phyloP scores from a whole-genome alignment of 2,797 vertebrate genomes.

The Gorsachius magnificus region DNA sequence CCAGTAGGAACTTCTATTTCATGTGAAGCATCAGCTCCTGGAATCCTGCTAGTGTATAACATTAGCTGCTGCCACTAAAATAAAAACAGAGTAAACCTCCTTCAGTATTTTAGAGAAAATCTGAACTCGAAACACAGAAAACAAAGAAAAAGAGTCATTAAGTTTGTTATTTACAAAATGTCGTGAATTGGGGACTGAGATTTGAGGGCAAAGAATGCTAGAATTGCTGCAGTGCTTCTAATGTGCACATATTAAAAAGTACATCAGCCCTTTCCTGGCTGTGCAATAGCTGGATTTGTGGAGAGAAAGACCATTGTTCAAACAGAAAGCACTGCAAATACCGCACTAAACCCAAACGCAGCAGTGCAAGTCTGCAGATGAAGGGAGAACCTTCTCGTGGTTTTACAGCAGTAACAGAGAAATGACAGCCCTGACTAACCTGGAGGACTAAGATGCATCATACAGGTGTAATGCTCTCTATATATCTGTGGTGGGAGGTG shows the following conservation, averaged over 20 bases:
- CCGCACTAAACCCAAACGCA: conserved; percentile 14
- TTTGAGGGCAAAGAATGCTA: neutral
- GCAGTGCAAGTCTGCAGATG: neutral
- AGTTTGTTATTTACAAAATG: neutral
- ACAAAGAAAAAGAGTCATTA: neutral
- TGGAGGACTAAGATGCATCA: neutral
- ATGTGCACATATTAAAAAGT: neutral
- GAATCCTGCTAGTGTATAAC: neutral
- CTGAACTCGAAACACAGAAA: neutral
- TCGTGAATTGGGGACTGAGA: neutral
- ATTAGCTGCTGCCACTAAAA: neutral
- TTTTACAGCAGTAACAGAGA: neutral
- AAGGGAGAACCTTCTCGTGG: conserved; percentile 39
- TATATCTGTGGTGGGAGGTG: neutral
- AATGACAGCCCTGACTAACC: neutral
- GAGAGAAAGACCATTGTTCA: conserved; percentile 50
- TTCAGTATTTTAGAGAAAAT: neutral
- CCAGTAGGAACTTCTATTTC: neutral
- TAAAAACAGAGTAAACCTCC: neutral
- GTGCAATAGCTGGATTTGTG: conserved; percentile 54
- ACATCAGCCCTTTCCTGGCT: conserved; percentile 40
- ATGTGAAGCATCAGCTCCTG: neutral
- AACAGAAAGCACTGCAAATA: conserved; percentile 61
- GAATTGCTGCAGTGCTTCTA: neutral
- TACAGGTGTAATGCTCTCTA: neutral